phyloP scores from a whole-genome alignment of 1,140 invertebrate species.

The Hirudo medicinalis region DNA sequence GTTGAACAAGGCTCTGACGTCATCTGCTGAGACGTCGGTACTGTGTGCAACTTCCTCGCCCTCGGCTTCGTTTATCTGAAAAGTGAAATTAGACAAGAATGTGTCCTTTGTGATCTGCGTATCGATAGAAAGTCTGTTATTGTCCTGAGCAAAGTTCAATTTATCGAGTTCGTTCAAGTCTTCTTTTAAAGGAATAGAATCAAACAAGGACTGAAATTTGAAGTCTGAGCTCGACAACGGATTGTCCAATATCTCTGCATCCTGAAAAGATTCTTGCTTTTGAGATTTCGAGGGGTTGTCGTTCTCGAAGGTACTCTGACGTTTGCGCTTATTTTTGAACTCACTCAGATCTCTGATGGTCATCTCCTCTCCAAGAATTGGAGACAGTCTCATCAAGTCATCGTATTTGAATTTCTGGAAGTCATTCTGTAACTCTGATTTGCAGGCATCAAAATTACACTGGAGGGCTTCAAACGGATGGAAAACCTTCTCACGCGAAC shows the following conservation, averaged over 20 bases:
- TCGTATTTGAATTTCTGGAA: neutral
- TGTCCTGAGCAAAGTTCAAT: neutral
- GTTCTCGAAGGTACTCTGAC: no score
- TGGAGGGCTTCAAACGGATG: neutral
- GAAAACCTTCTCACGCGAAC: neutral
- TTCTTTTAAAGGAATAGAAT: neutral
- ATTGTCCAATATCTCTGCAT: neutral
- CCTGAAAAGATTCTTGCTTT: neutral
- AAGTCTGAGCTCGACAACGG: neutral
- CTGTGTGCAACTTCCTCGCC: neutral
- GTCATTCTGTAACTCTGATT: neutral
- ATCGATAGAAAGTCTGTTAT: neutral
- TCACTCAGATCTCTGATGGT: no score
- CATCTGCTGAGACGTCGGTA: neutral
- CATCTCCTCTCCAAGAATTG: neutral
- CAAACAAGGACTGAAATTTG: neutral
- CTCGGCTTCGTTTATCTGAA: neutral
- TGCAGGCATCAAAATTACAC: neutral
- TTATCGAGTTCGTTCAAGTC: neutral
- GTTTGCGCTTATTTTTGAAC: no score
- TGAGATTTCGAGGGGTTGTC: neutral
- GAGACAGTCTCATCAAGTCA: neutral
- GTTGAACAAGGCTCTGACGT: neutral
- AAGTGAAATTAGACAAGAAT: slow-evolving; percentile 9
- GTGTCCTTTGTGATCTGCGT: neutral